These are phyloP conservation scores for Ptychobarbus kaznakovi DNA, from an alignment of 2,797 vertebrate species.

Conservation along the genomic window DNA sequence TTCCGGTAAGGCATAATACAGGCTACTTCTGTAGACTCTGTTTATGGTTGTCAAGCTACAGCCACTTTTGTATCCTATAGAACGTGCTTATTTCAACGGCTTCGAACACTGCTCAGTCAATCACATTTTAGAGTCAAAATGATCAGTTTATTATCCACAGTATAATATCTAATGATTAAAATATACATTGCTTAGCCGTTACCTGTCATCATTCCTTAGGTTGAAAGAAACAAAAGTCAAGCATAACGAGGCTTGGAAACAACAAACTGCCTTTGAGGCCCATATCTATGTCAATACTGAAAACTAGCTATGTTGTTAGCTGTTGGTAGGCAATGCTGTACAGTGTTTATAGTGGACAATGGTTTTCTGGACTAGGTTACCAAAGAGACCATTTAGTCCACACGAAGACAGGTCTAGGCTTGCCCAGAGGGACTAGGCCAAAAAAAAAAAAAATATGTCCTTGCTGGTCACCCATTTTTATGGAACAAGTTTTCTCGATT, in stretches of 20 bases:
- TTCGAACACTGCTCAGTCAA: neutral
- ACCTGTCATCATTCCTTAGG: slow-evolving; percentile 33
- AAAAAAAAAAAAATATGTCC: neutral
- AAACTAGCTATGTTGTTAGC: slow-evolving; percentile 40
- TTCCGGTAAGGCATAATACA: neutral
- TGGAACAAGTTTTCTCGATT: neutral
- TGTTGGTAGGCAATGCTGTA: slow-evolving; percentile 47
- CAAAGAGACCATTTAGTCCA: slow-evolving; percentile 51
- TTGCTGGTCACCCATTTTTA: neutral
- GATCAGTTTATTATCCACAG: neutral
- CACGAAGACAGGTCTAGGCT: slow-evolving; percentile 53
- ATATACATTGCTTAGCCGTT: neutral
- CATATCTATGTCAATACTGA: slow-evolving; percentile 21
- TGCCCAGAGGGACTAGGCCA: slow-evolving; percentile 26
- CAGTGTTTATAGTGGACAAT: slow-evolving; percentile 46
- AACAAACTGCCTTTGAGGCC: slow-evolving; percentile 17
- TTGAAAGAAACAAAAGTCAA: slow-evolving; percentile 26
- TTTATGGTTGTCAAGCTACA: neutral
- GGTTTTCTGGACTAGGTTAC: slow-evolving; percentile 48
- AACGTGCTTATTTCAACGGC: neutral
- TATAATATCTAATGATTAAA: slow-evolving; percentile 22
- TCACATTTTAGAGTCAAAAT: neutral
- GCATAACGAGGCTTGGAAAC: slow-evolving; percentile 10
- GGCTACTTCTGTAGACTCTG: neutral
- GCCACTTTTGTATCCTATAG: neutral